Percentiles rank a stretch among this genome's conserved stretches.
Conservation (phyloP, 2,113 vertebrate genomes). For the Corapipo altera region DNA sequence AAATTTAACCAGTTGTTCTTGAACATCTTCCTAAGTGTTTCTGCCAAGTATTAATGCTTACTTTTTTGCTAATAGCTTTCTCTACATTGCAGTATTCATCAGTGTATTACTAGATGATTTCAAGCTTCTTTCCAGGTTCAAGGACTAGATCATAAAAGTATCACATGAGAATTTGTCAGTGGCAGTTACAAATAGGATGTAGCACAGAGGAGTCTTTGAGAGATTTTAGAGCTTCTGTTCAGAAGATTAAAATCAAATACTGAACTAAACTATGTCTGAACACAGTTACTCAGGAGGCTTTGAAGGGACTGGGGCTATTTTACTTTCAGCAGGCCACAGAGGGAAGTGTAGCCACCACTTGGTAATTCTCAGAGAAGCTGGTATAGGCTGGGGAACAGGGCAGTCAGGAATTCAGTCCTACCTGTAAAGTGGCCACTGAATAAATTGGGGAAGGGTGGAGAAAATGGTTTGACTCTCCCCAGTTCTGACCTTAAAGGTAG, state of each 20-base stretch:
- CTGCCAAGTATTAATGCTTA: constrained; percentile 59
- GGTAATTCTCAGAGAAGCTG: background rate
- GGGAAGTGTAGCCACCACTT: background rate
- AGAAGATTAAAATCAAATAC: constrained; percentile 12
- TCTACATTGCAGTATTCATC: constrained; percentile 47
- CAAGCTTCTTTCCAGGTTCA: constrained; percentile 29
- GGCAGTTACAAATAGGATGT: background rate
- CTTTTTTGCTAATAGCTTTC: constrained; percentile 48
- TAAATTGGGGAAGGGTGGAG: background rate
- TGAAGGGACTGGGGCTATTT: background rate
- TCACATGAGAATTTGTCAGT: constrained; percentile 47
- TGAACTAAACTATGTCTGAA: background rate
- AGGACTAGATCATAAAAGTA: constrained; percentile 41
- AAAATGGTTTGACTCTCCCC: background rate
- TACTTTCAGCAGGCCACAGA: background rate
- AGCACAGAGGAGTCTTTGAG: constrained; percentile 19
- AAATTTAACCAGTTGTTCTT: constrained; percentile 58
- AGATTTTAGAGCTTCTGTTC: constrained; percentile 23
- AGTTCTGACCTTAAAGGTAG: background rate
- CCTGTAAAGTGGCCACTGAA: background rate
- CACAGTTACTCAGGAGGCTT: background rate
- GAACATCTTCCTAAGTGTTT: constrained; percentile 24
- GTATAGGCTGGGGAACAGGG: background rate
- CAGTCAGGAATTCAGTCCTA: background rate
- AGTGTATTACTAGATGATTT: constrained; percentile 15